These are phyloP conservation scores for Amorpha juglandis DNA, from an alignment of 2,888 invertebrate species.

Conservation along the genomic window DNA sequence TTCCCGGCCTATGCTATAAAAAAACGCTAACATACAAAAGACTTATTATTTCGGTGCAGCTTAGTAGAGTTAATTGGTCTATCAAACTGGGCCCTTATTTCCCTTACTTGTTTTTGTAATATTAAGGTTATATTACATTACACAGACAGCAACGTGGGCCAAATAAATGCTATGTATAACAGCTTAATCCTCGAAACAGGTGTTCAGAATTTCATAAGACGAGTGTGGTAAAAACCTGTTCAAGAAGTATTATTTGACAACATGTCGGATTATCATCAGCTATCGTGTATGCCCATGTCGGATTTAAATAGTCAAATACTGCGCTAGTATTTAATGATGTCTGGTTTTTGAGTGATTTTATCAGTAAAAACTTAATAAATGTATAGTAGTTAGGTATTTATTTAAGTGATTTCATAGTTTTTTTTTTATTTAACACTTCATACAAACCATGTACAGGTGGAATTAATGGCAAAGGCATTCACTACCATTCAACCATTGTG, in stretches of 20 bases:
- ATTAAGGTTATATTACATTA: no score
- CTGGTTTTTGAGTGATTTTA: neutral
- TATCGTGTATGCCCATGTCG: constrained; percentile 32
- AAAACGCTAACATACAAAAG: no score
- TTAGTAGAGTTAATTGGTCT: no score
- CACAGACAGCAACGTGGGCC: neutral
- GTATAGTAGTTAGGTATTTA: no score
- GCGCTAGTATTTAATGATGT: neutral
- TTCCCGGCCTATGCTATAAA: no score
- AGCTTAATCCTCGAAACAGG: neutral
- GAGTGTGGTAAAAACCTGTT: neutral
- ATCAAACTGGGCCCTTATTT: no score
- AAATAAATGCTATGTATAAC: neutral
- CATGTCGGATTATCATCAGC: constrained; percentile 46
- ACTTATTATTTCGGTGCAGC: no score
- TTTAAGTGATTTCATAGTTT: neutral
- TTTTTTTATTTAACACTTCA: no score
- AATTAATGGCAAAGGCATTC: no score
- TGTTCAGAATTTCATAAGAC: neutral
- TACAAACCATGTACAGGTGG: no score
- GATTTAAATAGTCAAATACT: constrained; percentile 24
- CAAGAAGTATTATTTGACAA: constrained; percentile 39
- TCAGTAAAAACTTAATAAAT: neutral
- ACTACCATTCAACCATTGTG: no score
- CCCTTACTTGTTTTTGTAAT: no score